Conservation (phyloP, 2,797 vertebrate species). For the Chrysolophus pictus region DNA sequence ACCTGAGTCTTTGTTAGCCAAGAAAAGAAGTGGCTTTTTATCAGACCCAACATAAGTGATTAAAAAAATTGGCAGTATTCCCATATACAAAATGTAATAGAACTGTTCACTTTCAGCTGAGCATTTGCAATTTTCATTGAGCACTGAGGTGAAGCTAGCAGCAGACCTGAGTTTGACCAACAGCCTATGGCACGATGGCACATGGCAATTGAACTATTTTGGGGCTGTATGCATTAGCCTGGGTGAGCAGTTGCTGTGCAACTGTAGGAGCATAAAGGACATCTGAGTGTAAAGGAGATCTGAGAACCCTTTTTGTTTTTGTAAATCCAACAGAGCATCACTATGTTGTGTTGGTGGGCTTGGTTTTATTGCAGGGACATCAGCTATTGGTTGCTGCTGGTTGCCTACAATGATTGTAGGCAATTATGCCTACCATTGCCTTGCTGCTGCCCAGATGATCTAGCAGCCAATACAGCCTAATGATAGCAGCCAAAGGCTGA, state of each 20-base stretch:
- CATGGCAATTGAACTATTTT: background rate
- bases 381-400: background rate
- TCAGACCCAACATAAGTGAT: background rate
- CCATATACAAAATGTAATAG: background rate
- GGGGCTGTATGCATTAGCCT: background rate
- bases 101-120: background rate
- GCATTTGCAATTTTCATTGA: background rate
- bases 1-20: background rate
- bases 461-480: background rate
- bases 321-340: background rate
- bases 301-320: background rate
- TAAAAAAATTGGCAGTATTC: background rate
- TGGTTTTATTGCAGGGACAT: background rate
- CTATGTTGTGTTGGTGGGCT: background rate
- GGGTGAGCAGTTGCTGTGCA: background rate
- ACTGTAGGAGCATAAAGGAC: background rate
- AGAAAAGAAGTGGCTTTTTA: background rate
- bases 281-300: background rate
- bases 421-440: background rate
- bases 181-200: background rate
- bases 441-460: background rate
- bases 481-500: background rate
- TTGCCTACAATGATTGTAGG: background rate
- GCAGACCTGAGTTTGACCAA: background rate
- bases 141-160: background rate